Conservation (phyloP, 1,140 invertebrate genomes). For the Drosophila orena region DNA sequence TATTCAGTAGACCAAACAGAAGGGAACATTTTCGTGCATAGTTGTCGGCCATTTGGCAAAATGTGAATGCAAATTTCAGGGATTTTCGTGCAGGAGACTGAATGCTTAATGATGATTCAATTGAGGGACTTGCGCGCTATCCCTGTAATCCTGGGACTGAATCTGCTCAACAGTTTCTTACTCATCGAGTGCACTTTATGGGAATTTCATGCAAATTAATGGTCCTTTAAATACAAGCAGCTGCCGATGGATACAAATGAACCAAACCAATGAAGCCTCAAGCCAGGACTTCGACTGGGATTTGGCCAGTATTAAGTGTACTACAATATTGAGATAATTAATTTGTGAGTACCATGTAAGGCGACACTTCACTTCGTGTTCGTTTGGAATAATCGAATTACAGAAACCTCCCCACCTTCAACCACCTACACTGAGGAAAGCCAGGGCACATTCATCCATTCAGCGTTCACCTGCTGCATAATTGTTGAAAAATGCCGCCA, state of each 20-base stretch:
- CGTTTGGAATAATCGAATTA: constrained; percentile 27
- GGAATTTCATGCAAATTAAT: constrained; percentile 62
- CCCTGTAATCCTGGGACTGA: constrained; percentile 32
- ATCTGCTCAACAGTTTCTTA: constrained; percentile 27
- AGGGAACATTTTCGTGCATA: constrained; percentile 33
- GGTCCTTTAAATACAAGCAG: constrained; percentile 41
- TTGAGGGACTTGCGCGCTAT: constrained; percentile 25
- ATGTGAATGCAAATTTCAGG: constrained; percentile 43
- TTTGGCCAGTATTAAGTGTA: constrained; percentile 37
- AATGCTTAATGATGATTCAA: constrained; percentile 60
- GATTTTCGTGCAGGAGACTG: neutral
- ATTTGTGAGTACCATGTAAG: constrained; percentile 43
- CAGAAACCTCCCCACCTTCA: neutral
- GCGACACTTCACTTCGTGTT: constrained; percentile 32
- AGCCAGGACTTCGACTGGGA: constrained; percentile 10
- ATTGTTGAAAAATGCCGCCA: constrained; percentile 49
- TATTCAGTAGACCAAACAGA: constrained; percentile 40
- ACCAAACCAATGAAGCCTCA: constrained; percentile 10
- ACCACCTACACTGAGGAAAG: constrained; percentile 11
- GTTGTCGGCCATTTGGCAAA: constrained; percentile 21
- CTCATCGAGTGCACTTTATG: constrained; percentile 32
- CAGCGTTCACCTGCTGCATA: constrained; percentile 27
- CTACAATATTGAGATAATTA: constrained; percentile 47
- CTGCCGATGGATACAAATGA: constrained; percentile 12
- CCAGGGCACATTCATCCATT: neutral